These are phyloP conservation scores for Muscicapa striata DNA, from an alignment of 2,797 vertebrate genomes.

Conservation along the genomic window DNA sequence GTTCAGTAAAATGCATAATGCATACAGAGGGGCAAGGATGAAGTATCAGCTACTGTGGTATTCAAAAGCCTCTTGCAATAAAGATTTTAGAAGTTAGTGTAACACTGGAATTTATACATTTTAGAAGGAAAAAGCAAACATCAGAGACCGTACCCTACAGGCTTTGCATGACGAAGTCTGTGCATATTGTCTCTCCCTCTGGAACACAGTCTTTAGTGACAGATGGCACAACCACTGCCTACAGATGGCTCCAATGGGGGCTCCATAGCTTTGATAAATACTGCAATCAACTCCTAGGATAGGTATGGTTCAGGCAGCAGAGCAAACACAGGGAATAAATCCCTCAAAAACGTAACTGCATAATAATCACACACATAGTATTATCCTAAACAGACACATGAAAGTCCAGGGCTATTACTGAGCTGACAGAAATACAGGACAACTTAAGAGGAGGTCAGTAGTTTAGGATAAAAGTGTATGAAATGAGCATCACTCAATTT, in stretches of 20 bases:
- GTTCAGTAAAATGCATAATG: neutral
- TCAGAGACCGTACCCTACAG: constrained; percentile 27
- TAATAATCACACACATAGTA: neutral
- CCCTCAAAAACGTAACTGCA: constrained; percentile 14
- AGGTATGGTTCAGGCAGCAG: constrained; percentile 32
- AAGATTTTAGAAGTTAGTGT: neutral
- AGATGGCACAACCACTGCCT: constrained; percentile 60
- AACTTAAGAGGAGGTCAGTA: constrained; percentile 29
- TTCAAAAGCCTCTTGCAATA: neutral
- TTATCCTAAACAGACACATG: constrained; percentile 27
- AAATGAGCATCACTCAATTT: constrained; percentile 14
- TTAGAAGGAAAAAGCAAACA: constrained; percentile 24
- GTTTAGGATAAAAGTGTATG: constrained; percentile 6
- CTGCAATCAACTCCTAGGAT: constrained; percentile 68
- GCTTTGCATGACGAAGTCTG: constrained; percentile 1
- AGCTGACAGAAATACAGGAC: constrained; percentile 38
- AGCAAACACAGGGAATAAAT: constrained; percentile 39
- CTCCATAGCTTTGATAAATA: constrained; percentile 69
- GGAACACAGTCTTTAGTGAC: constrained; percentile 50
- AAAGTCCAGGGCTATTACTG: neutral
- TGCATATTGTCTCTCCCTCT: constrained; percentile 47
- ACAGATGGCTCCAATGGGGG: constrained; percentile 62
- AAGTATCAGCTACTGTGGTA: neutral
- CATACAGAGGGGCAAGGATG: neutral
- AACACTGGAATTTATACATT: neutral